Conservation (phyloP, 2,888 invertebrate genomes). For the Branchellion lobata region DNA sequence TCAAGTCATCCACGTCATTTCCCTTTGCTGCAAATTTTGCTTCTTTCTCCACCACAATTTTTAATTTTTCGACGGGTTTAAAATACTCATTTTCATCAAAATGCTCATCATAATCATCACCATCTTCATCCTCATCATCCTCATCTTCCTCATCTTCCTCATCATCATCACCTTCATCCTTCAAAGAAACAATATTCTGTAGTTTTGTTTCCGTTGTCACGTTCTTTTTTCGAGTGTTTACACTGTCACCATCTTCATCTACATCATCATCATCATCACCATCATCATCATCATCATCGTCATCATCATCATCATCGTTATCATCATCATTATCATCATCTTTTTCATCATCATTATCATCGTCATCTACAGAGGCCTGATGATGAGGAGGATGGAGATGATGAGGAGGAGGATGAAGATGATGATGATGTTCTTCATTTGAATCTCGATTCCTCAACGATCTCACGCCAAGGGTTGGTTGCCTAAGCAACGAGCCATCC, state of each 20-base stretch:
- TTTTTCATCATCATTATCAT: too few relatives aligned
- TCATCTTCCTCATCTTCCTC: not conserved
- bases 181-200: too few relatives aligned
- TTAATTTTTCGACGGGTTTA: too few relatives aligned
- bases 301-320: not conserved
- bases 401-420: too few relatives aligned
- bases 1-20: not conserved
- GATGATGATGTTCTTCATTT: constrained; percentile 8
- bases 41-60: not conserved
- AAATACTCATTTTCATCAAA: not conserved
- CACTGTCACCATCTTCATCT: not conserved
- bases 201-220: too few relatives aligned
- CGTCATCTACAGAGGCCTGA: not conserved
- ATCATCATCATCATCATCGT: constrained; percentile 33
- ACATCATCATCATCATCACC: not conserved
- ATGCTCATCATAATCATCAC: not conserved
- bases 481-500: constrained; percentile 38
- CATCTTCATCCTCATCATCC: not conserved
- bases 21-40: not conserved
- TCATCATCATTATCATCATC: not conserved
- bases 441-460: constrained; percentile 35
- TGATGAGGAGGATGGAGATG: too few relatives aligned
- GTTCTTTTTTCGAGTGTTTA: not conserved
- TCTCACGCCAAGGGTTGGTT: not conserved
- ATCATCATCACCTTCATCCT: constrained; percentile 3